Evolutionary conservation across 2,888 invertebrate species (phyloP), one percentile per base, ranked within the genome.

Genomic region (Agrotis segetum): DNA sequence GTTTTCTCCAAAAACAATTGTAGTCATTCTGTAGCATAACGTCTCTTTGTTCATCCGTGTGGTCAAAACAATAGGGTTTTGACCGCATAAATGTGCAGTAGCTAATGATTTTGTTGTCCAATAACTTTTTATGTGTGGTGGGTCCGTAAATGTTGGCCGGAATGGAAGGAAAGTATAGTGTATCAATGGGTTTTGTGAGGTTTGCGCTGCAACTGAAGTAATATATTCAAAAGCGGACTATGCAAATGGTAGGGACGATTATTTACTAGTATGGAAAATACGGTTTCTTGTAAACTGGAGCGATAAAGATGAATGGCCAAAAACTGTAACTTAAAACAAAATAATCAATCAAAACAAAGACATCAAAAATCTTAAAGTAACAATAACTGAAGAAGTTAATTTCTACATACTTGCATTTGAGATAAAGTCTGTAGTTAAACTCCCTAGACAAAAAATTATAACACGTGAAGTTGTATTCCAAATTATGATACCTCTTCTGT

Each of bases 51-150:
- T 80, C 81, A 40, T 74, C 46, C 63, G 82, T 82, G 87, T 86
- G 87, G 84, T 79, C 77, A 49, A 65, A 71, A 83, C 82, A 85
- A 85, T 79, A 69, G 78, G 66, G 50, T 75, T 50, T 62, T 71
- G 62, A 85, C 85, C 84, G 71, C 83, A 86, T 56, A 77, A 85
- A 83, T 83, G 82, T 79, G 77, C 85, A 82, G 85, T 85, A 85
- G 85, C 85, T 79, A 83, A 85, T 85, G 83, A 81, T 85, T 85
- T 78, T 60, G 77, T 71, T 77, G 62, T 56, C 56, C 81, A 85
- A 80, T 84, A 79, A 83, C 73, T 80, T 85, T 85, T 86, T 85
- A 85, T 83, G 85, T 62, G 79, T 77, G 64, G 79, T 63, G 24
- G 29, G 63, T 69, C 40, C 55, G 46, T 76, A 49, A 66, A 77